Conservation (phyloP, 2,888 invertebrate genomes). For the Cybosia mesomella region DNA sequence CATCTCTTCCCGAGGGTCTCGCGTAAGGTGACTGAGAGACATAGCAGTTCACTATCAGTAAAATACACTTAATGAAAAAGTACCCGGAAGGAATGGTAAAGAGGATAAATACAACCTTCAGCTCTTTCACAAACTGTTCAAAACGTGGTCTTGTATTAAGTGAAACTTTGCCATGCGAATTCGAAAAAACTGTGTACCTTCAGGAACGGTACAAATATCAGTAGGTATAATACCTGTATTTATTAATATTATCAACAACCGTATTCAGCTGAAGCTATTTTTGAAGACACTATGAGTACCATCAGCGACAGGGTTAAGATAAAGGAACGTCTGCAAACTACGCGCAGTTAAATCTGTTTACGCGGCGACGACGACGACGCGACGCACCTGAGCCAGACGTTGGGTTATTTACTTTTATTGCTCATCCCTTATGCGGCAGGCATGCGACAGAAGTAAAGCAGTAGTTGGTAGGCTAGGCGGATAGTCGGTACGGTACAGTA, state of each 20-base stretch:
- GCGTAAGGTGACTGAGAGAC: no score
- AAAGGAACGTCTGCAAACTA: conserved; percentile 38
- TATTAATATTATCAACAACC: not conserved
- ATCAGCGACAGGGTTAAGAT: conserved; percentile 30
- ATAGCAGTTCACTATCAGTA: no score
- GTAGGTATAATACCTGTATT: no score
- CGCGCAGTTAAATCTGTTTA: conserved; percentile 51
- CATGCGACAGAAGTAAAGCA: conserved; percentile 25
- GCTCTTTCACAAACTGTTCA: no score
- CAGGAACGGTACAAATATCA: no score
- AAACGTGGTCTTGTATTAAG: no score
- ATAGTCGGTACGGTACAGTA: no score
- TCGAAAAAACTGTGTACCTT: not conserved
- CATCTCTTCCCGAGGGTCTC: no score
- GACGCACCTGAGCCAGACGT: conserved; percentile 45
- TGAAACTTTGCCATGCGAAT: no score
- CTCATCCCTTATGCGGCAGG: conserved; percentile 22
- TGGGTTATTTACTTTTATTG: conserved; percentile 49
- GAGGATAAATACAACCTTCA: no score
- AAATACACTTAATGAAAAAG: no score
- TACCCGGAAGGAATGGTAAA: no score
- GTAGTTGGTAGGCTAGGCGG: not conserved
- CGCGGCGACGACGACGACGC: conserved; percentile 16
- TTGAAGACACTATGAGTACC: conserved; percentile 19
- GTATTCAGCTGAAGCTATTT: not conserved